Percentiles rank a stretch among this genome's conserved stretches.
Conservation (phyloP, 2,113 vertebrate genomes). For the Varanus salvator region DNA sequence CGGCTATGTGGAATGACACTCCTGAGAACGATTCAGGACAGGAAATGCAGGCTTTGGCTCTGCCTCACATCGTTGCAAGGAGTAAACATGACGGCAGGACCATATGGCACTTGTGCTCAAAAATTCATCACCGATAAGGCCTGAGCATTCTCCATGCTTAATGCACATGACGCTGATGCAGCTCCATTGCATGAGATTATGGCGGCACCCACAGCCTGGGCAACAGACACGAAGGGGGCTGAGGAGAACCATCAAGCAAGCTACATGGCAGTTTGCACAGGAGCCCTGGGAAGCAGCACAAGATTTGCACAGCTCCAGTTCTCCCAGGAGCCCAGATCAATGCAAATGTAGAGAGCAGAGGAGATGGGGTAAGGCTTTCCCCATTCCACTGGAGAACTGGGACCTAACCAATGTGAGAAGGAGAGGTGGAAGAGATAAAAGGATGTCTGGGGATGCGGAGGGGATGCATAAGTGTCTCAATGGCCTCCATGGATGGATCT, state of each 20-base stretch:
- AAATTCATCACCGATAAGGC: neutral
- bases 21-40: conserved; percentile 37
- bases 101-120: neutral
- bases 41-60: conserved; percentile 44
- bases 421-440: neutral
- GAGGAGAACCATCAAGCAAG: neutral
- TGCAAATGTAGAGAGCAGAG: neutral
- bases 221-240: neutral
- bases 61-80: neutral
- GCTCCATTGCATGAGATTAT: neutral
- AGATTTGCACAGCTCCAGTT: neutral
- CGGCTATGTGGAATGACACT: conserved; percentile 37
- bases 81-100: neutral
- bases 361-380: neutral
- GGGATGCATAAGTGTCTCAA: neutral
- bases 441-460: too few species aligned
- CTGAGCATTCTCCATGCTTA: neutral
- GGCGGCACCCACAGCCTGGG: neutral
- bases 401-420: neutral
- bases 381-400: neutral
- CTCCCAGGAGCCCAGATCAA: neutral
- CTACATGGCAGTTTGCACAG: neutral
- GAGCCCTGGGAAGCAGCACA: neutral
- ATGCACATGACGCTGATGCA: neutral
- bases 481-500: neutral